These are phyloP conservation scores for Esox masquinongy DNA, from an alignment of 2,797 vertebrate species.

Conservation along the genomic window DNA sequence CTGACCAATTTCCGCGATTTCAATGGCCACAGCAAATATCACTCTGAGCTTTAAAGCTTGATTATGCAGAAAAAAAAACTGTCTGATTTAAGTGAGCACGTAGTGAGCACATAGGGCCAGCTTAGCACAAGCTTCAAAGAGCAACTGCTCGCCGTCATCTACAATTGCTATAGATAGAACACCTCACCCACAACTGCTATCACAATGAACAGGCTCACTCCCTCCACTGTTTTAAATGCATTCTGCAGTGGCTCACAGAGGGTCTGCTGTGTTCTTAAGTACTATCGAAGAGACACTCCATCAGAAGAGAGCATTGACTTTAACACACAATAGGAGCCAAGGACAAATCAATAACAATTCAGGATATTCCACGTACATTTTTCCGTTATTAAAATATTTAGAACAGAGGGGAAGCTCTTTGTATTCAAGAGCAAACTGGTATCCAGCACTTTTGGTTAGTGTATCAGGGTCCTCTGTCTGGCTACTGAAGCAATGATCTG, in stretches of 20 bases:
- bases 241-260: constrained; percentile 1
- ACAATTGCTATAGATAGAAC: constrained; percentile 17
- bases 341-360: neutral
- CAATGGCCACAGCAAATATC: neutral
- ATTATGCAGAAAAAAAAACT: neutral
- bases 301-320: neutral
- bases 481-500: neutral
- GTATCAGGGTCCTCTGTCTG: neutral
- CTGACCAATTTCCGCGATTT: neutral
- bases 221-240: constrained; percentile 8
- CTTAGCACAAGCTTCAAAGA: constrained; percentile 16
- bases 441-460: neutral
- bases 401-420: neutral
- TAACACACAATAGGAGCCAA: neutral
- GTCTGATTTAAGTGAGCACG: constrained; percentile 11
- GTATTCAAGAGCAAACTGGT: neutral
- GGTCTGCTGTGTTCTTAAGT: neutral
- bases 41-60: neutral
- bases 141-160: constrained; percentile 12
- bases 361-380: neutral
- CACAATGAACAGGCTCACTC: neutral
- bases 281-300: neutral
- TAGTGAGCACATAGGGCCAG: constrained; percentile 3
- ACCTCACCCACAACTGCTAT: constrained; percentile 16
- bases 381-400: neutral